Conservation (phyloP, 2,113 vertebrate species). For the Tiliqua scincoides region DNA sequence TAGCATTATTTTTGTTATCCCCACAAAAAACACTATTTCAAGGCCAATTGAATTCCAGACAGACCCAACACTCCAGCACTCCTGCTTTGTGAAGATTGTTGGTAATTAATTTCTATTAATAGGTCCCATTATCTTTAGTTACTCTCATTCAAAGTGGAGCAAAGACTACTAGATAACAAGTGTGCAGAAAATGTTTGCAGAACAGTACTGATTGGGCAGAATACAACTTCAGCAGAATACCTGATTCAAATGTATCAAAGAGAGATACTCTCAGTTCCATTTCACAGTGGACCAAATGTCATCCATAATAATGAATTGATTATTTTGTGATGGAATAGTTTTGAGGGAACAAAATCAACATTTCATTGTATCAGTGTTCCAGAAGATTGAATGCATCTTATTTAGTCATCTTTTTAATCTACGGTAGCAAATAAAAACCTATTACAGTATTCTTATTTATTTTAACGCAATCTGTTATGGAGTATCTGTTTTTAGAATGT, state of each 20-base stretch:
- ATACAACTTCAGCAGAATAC: background rate
- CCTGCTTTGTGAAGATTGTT: background rate
- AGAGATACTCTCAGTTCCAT: background rate
- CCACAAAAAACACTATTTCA: too few relatives aligned
- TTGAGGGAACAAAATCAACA: background rate
- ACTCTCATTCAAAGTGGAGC: background rate
- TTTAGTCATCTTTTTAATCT: background rate
- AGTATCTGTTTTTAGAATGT: too few relatives aligned
- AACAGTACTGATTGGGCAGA: background rate
- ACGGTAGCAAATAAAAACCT: constrained; percentile 8
- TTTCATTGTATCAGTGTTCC: background rate
- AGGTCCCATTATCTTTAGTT: background rate
- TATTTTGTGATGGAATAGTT: too few relatives aligned
- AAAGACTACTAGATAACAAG: background rate
- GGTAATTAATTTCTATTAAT: background rate
- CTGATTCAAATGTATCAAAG: background rate
- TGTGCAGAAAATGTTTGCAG: background rate
- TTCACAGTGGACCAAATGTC: background rate
- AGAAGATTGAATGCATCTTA: background rate
- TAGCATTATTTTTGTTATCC: too few relatives aligned
- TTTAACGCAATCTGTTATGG: background rate
- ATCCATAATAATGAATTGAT: background rate
- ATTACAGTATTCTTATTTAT: background rate
- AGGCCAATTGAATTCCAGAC: too few relatives aligned
- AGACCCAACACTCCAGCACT: too few relatives aligned